Base-by-base conservation (phyloP, 2,888 invertebrate species). In the Carabus problematicus region DNA sequence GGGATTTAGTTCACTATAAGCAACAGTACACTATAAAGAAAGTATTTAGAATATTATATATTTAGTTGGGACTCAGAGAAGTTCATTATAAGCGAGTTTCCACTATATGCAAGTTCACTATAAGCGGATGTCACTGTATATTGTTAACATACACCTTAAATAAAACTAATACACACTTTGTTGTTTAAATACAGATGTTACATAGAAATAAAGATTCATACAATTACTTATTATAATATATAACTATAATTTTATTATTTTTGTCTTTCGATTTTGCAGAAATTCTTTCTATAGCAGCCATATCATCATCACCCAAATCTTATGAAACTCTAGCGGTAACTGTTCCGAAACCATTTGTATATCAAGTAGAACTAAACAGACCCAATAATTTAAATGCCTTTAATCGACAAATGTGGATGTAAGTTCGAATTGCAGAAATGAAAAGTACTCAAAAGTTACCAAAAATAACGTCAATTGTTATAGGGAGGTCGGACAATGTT, bases 311-410 rank as follows among this genome's bases (percentile, higher is more conserved):
- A 6, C 29, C 29, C 29, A 72, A 80, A 0, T 80, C 82, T 6
- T 86, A 81, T 77, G 87, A 92, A 77, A 91, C 91, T 0, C 77
- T 94, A 70, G 83, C 85, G 0, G 83, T 92, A 0, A 84, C 87
- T 0, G 84, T 85, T 8, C 91, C 91, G 0, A 88, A 88, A 76
- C 87, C 88, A 70, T 88, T 88, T 84, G 92, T 95, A 0, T 92
- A 87, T 75, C 91, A 95, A 80, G 97, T 99, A 0, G 91, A 95
- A 78, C 80, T 98, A 1, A 95, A 96, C 79, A 86, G 98, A 64
- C 97, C 97, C 0, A 88, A 93, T 12, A 92, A 94, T 80, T 80
- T 90, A 0, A 98, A 98, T 84, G 90, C 97, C 0, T 85, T 98
- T 77, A 94, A 89, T 77, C 80, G 82, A 71, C 82, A 84, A 42